phyloP scores from a whole-genome alignment of 2,888 invertebrate species.

The Epinotia brunnichana region DNA sequence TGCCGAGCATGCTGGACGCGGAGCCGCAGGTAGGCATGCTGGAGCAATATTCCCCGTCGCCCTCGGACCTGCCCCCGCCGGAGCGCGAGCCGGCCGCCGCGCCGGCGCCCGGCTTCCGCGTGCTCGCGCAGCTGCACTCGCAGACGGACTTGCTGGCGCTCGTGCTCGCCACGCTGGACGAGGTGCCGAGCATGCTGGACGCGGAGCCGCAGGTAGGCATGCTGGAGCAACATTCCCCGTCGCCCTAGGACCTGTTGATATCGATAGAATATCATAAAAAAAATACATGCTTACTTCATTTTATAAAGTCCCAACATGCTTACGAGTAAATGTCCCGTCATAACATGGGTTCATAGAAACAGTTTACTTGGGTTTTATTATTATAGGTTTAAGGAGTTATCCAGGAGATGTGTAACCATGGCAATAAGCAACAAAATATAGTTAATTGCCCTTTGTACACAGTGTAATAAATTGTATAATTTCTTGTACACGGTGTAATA shows the following conservation, averaged over 20 bases:
- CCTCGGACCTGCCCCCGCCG: conserved; percentile 87
- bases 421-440: too few relatives aligned
- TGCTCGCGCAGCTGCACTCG: conserved; percentile 93
- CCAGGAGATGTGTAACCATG: too few relatives aligned
- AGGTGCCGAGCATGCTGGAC: conserved; percentile 89
- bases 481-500: neutral
- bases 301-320: too few relatives aligned
- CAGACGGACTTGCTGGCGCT: conserved; percentile 91
- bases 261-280: too few relatives aligned
- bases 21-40: conserved; percentile 82
- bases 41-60: conserved; percentile 89
- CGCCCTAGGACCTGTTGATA: too few relatives aligned
- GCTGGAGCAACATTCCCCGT: too few relatives aligned
- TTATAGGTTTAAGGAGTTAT: too few relatives aligned
- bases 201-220: conserved; percentile 69
- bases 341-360: too few relatives aligned
- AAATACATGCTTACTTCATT: too few relatives aligned
- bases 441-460: neutral
- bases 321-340: too few relatives aligned
- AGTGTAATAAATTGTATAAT: neutral
- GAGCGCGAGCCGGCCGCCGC: conserved; percentile 86
- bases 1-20: conserved; percentile 86
- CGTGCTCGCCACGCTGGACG: conserved; percentile 89
- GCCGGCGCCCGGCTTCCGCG: conserved; percentile 92
- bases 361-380: too few relatives aligned